Base-by-base conservation (phyloP, 2,888 invertebrate genomes). In the Lasioglossum vierecki region DNA sequence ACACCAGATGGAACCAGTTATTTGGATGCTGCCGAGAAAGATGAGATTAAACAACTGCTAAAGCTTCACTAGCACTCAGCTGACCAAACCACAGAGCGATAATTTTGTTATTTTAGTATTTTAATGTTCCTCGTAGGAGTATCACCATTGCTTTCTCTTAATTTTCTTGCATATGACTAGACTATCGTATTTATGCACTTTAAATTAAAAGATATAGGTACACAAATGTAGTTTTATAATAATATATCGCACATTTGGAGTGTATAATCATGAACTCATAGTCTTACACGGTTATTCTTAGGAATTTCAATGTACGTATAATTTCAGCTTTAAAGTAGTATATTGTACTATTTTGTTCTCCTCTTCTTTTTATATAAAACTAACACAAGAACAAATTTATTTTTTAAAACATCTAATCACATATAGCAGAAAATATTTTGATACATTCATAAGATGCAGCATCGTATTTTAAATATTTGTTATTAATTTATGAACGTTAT, bases 1-100 rank as follows among this genome's bases (percentile, higher is more conserved):
- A 97, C 99, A 78, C 99, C 99, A 79, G 98, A 98, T 95, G 99
- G 99, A 18, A 97, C 96, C 87, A 97, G 97, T 90, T 99, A 99
- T 95, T 94, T 98, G 85, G 98, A 99, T 93, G 98, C 98, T 82
- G 98, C 99, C 53, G 99, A 99, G 95, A 98, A 97, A 94, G 97
- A 97, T 89, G 99, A 99, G 95, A 99, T 99, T 92, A 98, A 98
- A 95, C 97, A 97, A 93, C 96, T 99, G 87, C 96, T 98, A 87
- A 93, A 94, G 90, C 90, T 90, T 84, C 92, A 93, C 92, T 94
- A 94, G 92, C 93, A 93, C 89, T 91, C 88, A 93, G 87, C 88
- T 85, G 93, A 93, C 93, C 90, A 84, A 89, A 91, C 91, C 85
- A 84, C 89, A 78, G 89, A 90, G 85, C 84, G 87, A 90, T 91